phyloP scores from a whole-genome alignment of 2,113 vertebrate genomes.

The Edolisoma coerulescens region DNA sequence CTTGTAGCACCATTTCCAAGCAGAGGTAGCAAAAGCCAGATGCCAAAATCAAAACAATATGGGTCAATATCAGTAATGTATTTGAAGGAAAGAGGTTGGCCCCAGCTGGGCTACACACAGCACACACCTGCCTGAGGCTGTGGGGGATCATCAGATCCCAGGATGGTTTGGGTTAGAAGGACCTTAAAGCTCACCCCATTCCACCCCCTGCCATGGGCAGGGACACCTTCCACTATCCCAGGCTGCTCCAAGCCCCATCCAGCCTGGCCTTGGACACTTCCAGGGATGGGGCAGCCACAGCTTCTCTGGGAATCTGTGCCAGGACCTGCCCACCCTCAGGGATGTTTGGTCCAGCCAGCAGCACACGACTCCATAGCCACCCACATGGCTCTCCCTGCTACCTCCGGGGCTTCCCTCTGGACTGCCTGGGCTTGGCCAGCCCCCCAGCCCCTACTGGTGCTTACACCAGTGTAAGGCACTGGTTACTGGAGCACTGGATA shows the following conservation, averaged over 20 bases:
- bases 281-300: background rate
- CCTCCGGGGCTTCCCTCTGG: background rate
- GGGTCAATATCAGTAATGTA: background rate
- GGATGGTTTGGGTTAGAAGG: background rate
- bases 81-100: background rate
- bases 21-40: background rate
- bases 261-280: background rate
- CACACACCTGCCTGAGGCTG: background rate
- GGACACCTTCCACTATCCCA: background rate
- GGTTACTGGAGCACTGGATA: background rate
- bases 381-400: background rate
- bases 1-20: background rate
- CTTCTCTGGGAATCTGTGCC: background rate
- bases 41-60: background rate
- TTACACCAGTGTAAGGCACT: background rate
- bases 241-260: fast-evolving
- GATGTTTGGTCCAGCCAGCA: background rate
- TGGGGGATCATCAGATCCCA: background rate
- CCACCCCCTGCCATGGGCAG: background rate
- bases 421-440: background rate
- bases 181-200: background rate
- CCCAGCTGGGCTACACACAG: background rate
- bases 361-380: fast-evolving
- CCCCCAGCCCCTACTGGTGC: background rate
- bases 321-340: background rate